Evolutionary conservation across 2,797 vertebrate genomes (phyloP).

Genomic region (Rhinogobio ventralis): DNA sequence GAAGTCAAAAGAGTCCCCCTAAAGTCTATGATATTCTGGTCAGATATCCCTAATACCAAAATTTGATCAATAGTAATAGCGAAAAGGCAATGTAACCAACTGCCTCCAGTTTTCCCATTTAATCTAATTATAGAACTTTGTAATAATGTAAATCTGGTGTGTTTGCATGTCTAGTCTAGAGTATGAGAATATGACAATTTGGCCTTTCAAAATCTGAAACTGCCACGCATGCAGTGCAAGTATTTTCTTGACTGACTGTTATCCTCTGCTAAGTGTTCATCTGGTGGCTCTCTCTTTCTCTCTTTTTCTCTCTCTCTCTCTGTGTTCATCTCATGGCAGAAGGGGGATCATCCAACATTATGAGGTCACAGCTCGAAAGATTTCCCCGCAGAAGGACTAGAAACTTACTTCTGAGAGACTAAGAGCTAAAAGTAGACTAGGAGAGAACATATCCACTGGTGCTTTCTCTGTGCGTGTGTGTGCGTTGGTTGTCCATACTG

Average conservation of each 20-base stretch:
- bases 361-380: conserved; percentile 47
- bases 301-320: conserved; percentile 23
- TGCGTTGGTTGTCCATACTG: conserved; percentile 17
- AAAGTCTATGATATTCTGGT: background rate
- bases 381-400: conserved; percentile 8
- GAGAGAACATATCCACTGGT: background rate
- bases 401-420: conserved; percentile 5
- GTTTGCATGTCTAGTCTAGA: background rate
- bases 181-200: background rate
- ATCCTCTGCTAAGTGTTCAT: conserved; percentile 37
- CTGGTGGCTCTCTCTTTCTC: conserved; percentile 18
- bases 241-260: conserved; percentile 42
- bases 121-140: background rate
- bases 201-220: conserved; percentile 18
- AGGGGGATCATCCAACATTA: conserved; percentile 45
- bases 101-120: background rate
- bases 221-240: conserved; percentile 14
- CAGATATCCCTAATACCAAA: background rate
- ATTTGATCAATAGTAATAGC: too few species aligned
- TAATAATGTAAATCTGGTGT: background rate
- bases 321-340: conserved; percentile 28
- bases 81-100: background rate
- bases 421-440: conserved; percentile 2
- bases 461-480: background rate
- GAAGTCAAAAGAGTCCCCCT: background rate